phyloP scores from a whole-genome alignment of 1,140 invertebrate species.

The Doryteuthis pealeii region DNA sequence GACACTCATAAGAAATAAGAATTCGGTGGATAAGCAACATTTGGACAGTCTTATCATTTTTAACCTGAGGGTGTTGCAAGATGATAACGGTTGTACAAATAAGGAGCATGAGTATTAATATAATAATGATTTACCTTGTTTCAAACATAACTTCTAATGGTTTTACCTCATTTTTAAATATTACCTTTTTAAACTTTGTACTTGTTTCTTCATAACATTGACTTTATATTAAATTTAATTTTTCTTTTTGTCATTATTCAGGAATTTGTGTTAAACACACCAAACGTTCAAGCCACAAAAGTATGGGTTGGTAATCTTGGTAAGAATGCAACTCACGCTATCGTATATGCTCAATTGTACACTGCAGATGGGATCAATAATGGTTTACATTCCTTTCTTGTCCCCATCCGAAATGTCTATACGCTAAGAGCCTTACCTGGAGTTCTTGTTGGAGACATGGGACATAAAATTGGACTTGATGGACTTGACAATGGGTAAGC shows the following conservation, averaged over 20 bases:
- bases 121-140: no score
- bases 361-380: constrained; percentile 79
- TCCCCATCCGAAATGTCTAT: constrained; percentile 76
- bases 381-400: constrained; percentile 83
- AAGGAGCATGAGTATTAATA: no score
- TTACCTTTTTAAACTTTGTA: no score
- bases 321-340: constrained; percentile 81
- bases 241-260: constrained; percentile 44
- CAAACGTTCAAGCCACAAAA: constrained; percentile 92
- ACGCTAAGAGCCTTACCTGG: constrained; percentile 76
- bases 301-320: constrained; percentile 79
- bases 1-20: no score
- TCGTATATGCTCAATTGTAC: constrained; percentile 87
- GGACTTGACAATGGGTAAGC: constrained; percentile 84
- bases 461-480: constrained; percentile 84
- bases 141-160: no score
- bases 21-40: no score
- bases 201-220: no score
- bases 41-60: no score
- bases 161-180: no score
- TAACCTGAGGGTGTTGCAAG: no score
- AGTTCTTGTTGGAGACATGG: constrained; percentile 81
- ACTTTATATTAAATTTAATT: no score
- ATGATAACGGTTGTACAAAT: no score
- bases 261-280: constrained; percentile 87